phyloP scores from a whole-genome alignment of 2,113 vertebrate genomes.

The Chlorocebus sabaeus region DNA sequence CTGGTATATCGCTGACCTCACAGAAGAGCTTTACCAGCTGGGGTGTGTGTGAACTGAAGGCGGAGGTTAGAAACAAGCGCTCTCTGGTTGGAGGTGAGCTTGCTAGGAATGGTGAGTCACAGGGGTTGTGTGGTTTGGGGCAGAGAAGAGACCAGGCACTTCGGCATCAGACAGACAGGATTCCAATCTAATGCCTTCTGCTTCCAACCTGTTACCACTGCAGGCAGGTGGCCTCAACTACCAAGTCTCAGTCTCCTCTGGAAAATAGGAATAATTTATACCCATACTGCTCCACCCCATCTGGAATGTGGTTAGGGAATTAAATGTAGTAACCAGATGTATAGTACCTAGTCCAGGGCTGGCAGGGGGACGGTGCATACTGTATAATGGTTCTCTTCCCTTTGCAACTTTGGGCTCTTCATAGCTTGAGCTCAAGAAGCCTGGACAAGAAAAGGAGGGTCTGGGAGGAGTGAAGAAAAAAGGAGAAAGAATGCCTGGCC shows the following conservation, averaged over 20 bases:
- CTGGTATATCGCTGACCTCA: background rate
- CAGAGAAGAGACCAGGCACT: background rate
- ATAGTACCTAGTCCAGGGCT: background rate
- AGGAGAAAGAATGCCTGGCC: background rate
- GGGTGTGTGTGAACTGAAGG: background rate
- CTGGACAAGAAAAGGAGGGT: background rate
- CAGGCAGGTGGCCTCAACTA: background rate
- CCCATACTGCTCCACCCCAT: background rate
- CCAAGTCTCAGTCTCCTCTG: background rate
- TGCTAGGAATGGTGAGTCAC: conserved; percentile 20
- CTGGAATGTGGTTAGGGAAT: background rate
- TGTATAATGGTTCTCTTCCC: background rate
- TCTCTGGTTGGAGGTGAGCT: conserved; percentile 3
- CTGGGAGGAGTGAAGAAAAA: background rate
- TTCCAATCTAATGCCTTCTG: background rate
- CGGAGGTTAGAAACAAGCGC: background rate
- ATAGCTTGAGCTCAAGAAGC: background rate
- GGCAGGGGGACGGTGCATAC: background rate
- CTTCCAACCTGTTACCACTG: background rate
- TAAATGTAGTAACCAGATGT: background rate
- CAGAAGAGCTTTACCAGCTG: background rate
- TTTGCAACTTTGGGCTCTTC: conserved; percentile 6
- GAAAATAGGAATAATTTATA: background rate
- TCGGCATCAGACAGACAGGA: background rate
- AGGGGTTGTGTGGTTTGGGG: background rate